These are phyloP conservation scores for Cheilosia vulpina DNA, from an alignment of 2,888 invertebrate genomes.

Conservation along the genomic window DNA sequence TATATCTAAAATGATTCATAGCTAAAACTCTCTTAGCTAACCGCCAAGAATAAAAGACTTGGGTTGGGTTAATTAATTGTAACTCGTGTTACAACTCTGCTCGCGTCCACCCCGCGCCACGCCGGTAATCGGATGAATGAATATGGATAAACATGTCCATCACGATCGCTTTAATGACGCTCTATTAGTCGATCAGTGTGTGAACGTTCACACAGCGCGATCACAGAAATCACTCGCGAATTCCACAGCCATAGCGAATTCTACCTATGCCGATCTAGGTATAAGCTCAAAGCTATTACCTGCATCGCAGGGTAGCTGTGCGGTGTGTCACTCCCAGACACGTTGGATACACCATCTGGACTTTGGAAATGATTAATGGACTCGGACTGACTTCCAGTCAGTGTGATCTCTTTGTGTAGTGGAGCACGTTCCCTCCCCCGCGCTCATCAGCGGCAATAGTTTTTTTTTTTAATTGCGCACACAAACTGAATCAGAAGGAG, in stretches of 20 bases:
- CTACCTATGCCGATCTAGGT: background rate
- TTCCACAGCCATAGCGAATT: conserved; percentile 34
- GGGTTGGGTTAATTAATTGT: conserved; percentile 72
- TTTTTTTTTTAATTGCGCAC: conserved; percentile 41
- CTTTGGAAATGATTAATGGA: conserved; percentile 68
- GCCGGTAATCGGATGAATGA: conserved; percentile 40
- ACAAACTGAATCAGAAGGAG: conserved; percentile 34
- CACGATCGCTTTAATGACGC: conserved; percentile 67
- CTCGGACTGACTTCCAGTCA: conserved; percentile 45
- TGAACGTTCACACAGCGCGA: conserved; percentile 69
- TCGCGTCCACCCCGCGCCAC: background rate
- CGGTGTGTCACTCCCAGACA: conserved; percentile 57
- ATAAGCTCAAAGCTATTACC: conserved; percentile 9
- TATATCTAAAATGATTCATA: conserved; percentile 51
- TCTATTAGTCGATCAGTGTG: conserved; percentile 67
- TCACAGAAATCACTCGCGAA: conserved; percentile 16
- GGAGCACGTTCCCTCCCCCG: background rate
- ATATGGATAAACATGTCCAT: conserved; percentile 69
- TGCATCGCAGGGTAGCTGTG: conserved; percentile 26
- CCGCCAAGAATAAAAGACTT: conserved; percentile 51
- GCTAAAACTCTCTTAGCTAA: conserved; percentile 46
- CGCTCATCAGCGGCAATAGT: conserved; percentile 2
- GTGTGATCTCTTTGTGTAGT: conserved; percentile 3
- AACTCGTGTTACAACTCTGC: conserved; percentile 29
- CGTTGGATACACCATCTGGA: conserved; percentile 57